Evolutionary conservation across 2,888 invertebrate species (phyloP), one percentile per base, ranked within the genome.

Genomic region (Eristalis tenax): DNA sequence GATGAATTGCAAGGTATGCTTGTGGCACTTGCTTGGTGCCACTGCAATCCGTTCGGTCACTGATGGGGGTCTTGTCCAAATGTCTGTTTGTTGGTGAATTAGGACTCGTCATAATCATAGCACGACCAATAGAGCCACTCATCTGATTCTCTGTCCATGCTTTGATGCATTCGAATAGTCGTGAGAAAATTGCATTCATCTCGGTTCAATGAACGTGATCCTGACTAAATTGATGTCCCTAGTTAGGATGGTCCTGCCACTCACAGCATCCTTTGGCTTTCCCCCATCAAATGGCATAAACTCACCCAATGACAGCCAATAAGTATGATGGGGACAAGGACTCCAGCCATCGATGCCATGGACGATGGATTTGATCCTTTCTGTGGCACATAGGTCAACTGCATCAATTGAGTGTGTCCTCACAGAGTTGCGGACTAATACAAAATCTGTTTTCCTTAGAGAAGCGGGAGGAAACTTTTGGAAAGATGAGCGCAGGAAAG

Each of bases 341-440:
- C 35, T 66, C 3, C n/a, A 32, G 35, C 40, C 77, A 73, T 66
- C 43, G 50, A 59, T 26, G 38, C 57, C 57, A 70, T 50, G 28
- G 75, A 32, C 43, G 5, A 50, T 11, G 38, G 18, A 38, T 38
- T 63, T 59, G 43, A 66, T 63, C 63, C 63, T 22, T 38, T 79
- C 35, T 28, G 59, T 28, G 50, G 18, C 63, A 78, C 23, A 50
- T 28, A 73, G 78, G 73, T 83, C 83, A 84, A 84, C 75, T 79
- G 79, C 79, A 75, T 79, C 83, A 79, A 75, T 79, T 61, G 65
- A 75, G 70, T 74, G 18, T 18, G n/a, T 50, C 50, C 50, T 50
- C 18, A 18, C 50, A n/a, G 50, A 18, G 50, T 18, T 50, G 18
- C 50, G 5, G 50, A 50, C 18, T n/a, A 18, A 18, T 50, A 18